phyloP scores from a whole-genome alignment of 2,113 vertebrate genomes.

The Nanorana parkeri region DNA sequence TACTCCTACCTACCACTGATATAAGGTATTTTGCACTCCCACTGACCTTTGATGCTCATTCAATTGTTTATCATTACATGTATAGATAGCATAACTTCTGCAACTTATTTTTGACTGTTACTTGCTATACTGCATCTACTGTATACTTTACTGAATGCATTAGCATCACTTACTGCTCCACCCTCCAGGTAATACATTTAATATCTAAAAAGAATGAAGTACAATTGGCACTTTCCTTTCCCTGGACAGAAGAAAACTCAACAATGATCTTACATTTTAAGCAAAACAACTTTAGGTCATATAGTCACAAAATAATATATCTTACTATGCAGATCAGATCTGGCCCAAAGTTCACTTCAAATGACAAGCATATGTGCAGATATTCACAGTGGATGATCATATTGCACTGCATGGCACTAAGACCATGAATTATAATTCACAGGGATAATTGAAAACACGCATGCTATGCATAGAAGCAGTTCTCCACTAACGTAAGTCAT shows the following conservation, averaged over 20 bases:
- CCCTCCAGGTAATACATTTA: too few relatives aligned
- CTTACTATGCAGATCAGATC: conserved; percentile 52
- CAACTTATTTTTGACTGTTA: too few relatives aligned
- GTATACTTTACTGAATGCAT: not conserved
- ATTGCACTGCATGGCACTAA: conserved; percentile 51
- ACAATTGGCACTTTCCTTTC: not conserved
- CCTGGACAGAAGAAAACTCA: not conserved
- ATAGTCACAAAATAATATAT: conserved; percentile 37
- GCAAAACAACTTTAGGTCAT: conserved; percentile 16
- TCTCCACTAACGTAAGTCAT: conserved; percentile 1
- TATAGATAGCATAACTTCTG: too few relatives aligned
- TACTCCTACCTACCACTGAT: too few relatives aligned
- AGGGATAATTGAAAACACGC: conserved; percentile 39
- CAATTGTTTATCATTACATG: too few relatives aligned
- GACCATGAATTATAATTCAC: conserved; percentile 35
- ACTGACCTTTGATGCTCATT: too few relatives aligned
- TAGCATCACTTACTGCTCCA: not conserved
- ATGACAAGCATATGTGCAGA: conserved; percentile 54
- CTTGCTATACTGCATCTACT: not conserved
- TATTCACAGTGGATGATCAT: conserved; percentile 45
- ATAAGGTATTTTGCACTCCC: too few relatives aligned
- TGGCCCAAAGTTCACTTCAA: conserved; percentile 45
- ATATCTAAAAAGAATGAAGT: too few relatives aligned
- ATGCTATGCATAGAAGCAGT: conserved; percentile 5
- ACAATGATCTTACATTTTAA: conserved; percentile 12